Evolutionary conservation across 92 coral and sea anemone genomes (phyloP), one percentile per base, ranked within the genome.

Genomic region (Ricordea florida): DNA sequence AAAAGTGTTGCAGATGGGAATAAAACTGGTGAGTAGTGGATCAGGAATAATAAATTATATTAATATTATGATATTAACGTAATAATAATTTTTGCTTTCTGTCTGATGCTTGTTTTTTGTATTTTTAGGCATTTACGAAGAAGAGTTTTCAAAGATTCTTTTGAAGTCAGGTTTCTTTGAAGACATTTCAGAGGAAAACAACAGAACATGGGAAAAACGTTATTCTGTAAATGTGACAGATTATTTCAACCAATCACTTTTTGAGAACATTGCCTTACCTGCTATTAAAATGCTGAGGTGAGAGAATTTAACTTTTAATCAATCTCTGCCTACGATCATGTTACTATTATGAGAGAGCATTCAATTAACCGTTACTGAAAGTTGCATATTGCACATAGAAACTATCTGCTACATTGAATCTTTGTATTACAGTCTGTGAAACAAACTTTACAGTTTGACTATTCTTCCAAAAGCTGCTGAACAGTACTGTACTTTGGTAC

Each of bases 171-270:
- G 60, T 6, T 73, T 44, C 59, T 73, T 73, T 23, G 70, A 45
- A 10, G 30, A 44, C 2, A 22, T 73, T 26, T 60, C 80, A 5
- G 50, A 58, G 21, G 24, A 29, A 5, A 69, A 28, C 2, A 73
- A 73, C 10, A 62, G 45, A 28, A 73, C 71, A 1, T 73, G 80
- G 80, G 10, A 23, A 25, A 69, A 73, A 48, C 13, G 6, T 4
- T 25, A 13, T 31, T 10, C 17, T 11, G 6, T 10, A 10, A 49
- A 73, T 15, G 80, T 73, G 33, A 61, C 45, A 13, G 7, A 21
- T 6, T 73, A 18, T 27, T 73, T 73, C 38, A 59, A 44, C 6
- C 46, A 63, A 33, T 58, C 69, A 6, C 80, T 73, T 16, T 3
- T 43, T 6, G 30, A 59, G 24, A 33, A 73, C 4, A 47, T 73